Percentiles rank a stretch among this genome's conserved stretches.
These are phyloP conservation scores for Bungarus multicinctus DNA, from an alignment of 2,113 vertebrate species.

Conservation along the genomic window DNA sequence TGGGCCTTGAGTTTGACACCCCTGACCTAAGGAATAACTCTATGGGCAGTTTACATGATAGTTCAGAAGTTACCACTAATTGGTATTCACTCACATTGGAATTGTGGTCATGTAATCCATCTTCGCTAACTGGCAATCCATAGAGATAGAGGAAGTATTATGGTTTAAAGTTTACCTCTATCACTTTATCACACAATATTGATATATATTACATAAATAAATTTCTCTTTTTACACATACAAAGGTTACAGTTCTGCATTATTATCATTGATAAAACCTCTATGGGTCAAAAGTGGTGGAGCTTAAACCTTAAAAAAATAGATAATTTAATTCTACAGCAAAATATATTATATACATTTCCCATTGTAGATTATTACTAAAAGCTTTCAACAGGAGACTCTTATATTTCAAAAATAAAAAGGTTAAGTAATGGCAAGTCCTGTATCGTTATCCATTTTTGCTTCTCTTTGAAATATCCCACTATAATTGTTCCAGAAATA, in stretches of 20 bases:
- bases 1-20: no score
- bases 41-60: background rate
- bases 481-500: background rate
- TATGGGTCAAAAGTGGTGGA: slow-evolving; percentile 12
- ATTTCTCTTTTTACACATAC: background rate
- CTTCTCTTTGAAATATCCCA: background rate
- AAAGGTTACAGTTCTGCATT: background rate
- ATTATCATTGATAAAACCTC: slow-evolving; percentile 7
- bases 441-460: background rate
- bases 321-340: slow-evolving; percentile 48
- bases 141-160: background rate
- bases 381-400: background rate
- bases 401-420: slow-evolving; percentile 26
- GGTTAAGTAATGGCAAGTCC: background rate
- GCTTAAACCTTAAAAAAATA: slow-evolving; percentile 58
- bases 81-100: no score
- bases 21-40: background rate
- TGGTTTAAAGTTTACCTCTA: background rate
- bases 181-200: background rate
- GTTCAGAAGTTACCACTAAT: background rate
- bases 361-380: slow-evolving; percentile 1
- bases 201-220: slow-evolving; percentile 9
- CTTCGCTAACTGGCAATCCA: background rate
- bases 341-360: slow-evolving; percentile 42
- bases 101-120: background rate